Conservation (phyloP, 1,140 invertebrate species). For the Drosophila busckii region DNA sequence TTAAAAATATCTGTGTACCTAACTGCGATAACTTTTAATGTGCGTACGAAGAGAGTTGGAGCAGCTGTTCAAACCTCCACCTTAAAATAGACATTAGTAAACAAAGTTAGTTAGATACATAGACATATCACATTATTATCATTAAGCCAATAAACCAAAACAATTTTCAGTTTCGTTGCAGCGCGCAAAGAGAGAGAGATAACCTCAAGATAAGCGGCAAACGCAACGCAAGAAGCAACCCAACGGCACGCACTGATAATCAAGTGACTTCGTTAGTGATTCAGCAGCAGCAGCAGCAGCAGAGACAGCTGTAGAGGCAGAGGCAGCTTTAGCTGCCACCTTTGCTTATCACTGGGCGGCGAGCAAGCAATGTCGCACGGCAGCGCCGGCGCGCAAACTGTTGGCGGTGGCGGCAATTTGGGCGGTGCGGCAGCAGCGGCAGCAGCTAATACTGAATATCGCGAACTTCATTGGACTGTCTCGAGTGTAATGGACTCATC, state of each 20-base stretch:
- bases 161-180: conserved; percentile 59
- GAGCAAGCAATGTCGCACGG: conserved; percentile 68
- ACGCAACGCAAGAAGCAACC: background rate
- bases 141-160: conserved; percentile 53
- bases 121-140: conserved; percentile 29
- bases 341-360: conserved; percentile 22
- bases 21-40: background rate
- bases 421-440: conserved; percentile 45
- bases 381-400: conserved; percentile 57
- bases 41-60: background rate
- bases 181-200: conserved; percentile 26
- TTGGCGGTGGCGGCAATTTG: conserved; percentile 37
- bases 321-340: conserved; percentile 13
- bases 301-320: background rate
- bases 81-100: conserved; percentile 15
- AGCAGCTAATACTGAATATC: conserved; percentile 58
- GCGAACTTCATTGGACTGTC: conserved; percentile 90
- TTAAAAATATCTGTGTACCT: conserved; percentile 14
- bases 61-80: conserved; percentile 54
- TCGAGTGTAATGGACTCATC: conserved; percentile 94
- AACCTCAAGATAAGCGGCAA: conserved; percentile 37
- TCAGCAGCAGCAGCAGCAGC: background rate
- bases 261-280: conserved; percentile 19
- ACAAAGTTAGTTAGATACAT: conserved; percentile 1
- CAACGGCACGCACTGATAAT: conserved; percentile 17